phyloP scores from a whole-genome alignment of 2,113 vertebrate genomes.

The Cheirogaleus medius region DNA sequence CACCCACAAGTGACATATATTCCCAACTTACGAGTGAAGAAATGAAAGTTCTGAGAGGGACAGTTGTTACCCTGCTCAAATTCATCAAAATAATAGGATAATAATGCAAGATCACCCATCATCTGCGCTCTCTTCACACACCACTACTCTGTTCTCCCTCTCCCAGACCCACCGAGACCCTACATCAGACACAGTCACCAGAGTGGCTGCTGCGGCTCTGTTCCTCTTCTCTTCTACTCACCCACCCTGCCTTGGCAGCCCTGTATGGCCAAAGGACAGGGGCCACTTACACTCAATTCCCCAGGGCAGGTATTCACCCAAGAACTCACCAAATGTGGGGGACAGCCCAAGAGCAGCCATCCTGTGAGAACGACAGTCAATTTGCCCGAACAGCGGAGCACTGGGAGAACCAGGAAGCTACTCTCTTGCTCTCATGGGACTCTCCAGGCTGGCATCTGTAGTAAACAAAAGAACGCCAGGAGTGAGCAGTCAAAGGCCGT shows the following conservation, averaged over 20 bases:
- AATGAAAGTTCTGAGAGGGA: not conserved
- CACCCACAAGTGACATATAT: not conserved
- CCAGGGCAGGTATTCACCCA: not conserved
- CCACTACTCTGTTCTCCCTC: not conserved
- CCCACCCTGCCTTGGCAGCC: not conserved
- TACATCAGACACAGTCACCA: not conserved
- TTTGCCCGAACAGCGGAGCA: too few relatives aligned
- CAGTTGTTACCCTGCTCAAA: not conserved
- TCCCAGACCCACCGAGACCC: not conserved
- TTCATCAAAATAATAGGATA: not conserved
- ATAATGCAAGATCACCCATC: not conserved
- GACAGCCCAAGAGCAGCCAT: conserved; percentile 55
- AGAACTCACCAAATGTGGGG: conserved; percentile 51
- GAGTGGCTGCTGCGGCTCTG: not conserved
- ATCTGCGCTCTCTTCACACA: not conserved
- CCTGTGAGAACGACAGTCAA: not conserved
- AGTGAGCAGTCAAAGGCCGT: not conserved
- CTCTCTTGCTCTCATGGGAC: not conserved
- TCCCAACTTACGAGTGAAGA: not conserved
- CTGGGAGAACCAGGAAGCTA: not conserved
- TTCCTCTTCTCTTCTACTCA: not conserved
- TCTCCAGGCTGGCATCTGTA: not conserved
- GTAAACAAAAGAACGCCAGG: not conserved
- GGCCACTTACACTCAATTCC: not conserved
- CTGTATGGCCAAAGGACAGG: not conserved